phyloP scores from a whole-genome alignment of 2,888 invertebrate genomes.

The Ametastegia equiseti region DNA sequence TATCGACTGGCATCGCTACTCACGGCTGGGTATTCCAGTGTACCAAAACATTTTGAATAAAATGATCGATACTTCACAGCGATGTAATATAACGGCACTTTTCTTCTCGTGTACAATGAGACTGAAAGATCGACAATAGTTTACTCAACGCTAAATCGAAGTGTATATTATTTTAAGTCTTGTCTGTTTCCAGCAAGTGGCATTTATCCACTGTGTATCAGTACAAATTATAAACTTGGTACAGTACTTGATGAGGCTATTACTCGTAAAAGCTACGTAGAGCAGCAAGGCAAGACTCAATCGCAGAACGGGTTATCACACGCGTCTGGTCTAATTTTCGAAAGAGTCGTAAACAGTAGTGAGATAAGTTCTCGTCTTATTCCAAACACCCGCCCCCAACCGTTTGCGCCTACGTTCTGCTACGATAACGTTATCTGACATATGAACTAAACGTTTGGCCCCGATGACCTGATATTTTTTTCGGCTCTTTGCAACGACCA shows the following conservation, averaged over 20 bases:
- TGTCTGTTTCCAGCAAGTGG: neutral
- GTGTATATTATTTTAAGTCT: neutral
- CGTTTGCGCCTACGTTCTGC: neutral
- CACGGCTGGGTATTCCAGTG: conserved; percentile 51
- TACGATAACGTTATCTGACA: conserved; percentile 19
- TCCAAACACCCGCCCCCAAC: neutral
- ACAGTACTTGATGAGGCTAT: neutral
- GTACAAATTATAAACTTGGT: neutral
- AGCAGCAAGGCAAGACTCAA: neutral
- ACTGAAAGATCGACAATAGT: neutral
- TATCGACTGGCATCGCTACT: conserved; percentile 38
- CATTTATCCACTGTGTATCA: neutral
- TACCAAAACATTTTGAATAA: conserved; percentile 51
- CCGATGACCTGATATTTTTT: neutral
- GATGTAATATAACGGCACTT: conserved; percentile 12
- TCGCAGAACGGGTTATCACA: conserved; percentile 5
- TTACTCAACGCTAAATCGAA: neutral
- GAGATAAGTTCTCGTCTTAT: conserved; percentile 54
- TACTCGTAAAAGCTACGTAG: too few relatives aligned
- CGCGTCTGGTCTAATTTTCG: conserved; percentile 51
- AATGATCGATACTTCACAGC: neutral
- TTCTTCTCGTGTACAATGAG: neutral
- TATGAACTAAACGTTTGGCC: conserved; percentile 23
- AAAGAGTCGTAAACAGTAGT: conserved; percentile 54
- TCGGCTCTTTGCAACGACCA: neutral